phyloP scores from a whole-genome alignment of 1,140 invertebrate species.

The Cephus cinctus region DNA sequence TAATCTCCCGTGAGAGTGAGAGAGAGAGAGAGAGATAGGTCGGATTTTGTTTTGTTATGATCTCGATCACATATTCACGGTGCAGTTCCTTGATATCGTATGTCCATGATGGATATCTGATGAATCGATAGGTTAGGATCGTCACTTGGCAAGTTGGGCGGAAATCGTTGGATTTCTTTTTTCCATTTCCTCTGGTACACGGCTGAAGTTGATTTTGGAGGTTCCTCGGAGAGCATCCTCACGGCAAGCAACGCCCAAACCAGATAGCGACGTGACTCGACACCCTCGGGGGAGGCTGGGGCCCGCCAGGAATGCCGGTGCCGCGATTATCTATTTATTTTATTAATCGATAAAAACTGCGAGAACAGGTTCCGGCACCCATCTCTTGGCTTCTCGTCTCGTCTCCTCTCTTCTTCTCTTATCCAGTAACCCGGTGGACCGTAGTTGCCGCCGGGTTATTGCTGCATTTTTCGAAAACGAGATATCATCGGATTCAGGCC shows the following conservation, averaged over 20 bases:
- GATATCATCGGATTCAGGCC: too few species aligned
- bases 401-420: conserved; percentile 18
- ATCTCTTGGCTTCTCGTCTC: conserved; percentile 15
- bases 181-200: too few species aligned
- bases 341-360: conserved; percentile 46
- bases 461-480: too few species aligned
- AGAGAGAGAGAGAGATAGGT: too few species aligned
- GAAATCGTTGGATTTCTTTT: not conserved
- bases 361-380: conserved; percentile 39
- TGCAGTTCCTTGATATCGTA: too few species aligned
- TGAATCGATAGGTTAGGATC: not conserved
- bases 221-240: too few species aligned
- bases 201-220: too few species aligned
- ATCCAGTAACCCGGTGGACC: too few species aligned
- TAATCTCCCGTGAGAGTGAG: too few species aligned
- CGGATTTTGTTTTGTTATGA: too few species aligned
- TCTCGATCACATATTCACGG: too few species aligned
- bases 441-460: too few species aligned
- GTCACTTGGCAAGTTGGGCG: not conserved
- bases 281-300: conserved; percentile 4
- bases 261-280: conserved; percentile 21
- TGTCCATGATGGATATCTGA: not conserved
- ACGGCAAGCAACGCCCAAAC: conserved; percentile 33
- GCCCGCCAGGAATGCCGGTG: conserved; percentile 39
- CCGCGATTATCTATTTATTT: conserved; percentile 49